Conservation (phyloP, 2,797 vertebrate genomes). For the Cyclura pinguis region DNA sequence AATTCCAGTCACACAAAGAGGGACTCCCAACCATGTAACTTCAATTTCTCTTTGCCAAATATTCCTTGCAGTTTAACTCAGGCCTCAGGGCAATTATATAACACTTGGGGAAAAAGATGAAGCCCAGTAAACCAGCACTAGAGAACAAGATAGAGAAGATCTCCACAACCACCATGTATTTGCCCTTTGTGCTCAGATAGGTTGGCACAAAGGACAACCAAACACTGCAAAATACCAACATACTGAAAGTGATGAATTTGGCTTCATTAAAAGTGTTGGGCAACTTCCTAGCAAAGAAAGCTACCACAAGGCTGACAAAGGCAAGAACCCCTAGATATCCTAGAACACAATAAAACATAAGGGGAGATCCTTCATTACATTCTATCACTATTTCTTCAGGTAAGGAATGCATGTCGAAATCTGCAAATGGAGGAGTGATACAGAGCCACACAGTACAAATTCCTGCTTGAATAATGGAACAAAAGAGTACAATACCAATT, state of each 20-base stretch:
- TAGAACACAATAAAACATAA: conserved; percentile 37
- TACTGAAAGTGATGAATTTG: conserved; percentile 35
- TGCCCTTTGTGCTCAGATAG: conserved; percentile 27
- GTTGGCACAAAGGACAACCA: conserved; percentile 26
- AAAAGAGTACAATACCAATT: background rate
- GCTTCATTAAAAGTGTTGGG: conserved; percentile 19
- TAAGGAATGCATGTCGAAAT: background rate
- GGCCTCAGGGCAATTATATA: conserved; percentile 21
- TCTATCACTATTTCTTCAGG: conserved; percentile 31
- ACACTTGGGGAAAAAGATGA: conserved; percentile 16
- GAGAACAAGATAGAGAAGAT: conserved; percentile 28
- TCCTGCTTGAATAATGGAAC: conserved; percentile 1
- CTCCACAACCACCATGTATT: conserved; percentile 30
- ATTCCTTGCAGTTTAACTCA: conserved; percentile 8
- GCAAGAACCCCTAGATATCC: conserved; percentile 34
- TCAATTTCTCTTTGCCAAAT: background rate
- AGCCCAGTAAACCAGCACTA: conserved; percentile 19
- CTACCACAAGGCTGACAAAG: conserved; percentile 17
- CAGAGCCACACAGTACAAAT: conserved; percentile 28
- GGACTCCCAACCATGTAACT: background rate
- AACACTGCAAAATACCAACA: conserved; percentile 32
- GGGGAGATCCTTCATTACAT: conserved; percentile 56
- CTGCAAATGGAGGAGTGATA: conserved; percentile 14
- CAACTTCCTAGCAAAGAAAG: conserved; percentile 39
- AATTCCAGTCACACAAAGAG: background rate